phyloP scores from a whole-genome alignment of 2,888 invertebrate genomes.

The Eumerus sabulonum region DNA sequence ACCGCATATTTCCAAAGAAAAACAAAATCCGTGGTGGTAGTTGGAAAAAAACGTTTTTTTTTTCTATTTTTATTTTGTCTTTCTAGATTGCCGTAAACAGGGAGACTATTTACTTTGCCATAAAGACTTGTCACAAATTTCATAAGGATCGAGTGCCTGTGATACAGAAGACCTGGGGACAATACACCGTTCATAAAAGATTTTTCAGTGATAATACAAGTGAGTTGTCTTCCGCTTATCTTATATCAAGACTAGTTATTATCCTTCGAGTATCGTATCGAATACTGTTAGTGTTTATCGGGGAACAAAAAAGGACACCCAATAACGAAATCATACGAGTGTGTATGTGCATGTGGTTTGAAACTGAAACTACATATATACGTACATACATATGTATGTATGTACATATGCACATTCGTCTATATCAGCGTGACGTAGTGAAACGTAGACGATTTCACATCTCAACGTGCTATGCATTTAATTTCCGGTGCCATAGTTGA shows the following conservation, averaged over 20 bases:
- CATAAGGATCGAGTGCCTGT: conserved; percentile 88
- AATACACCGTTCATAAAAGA: conserved; percentile 84
- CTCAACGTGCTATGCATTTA: conserved; percentile 62
- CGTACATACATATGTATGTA: background rate
- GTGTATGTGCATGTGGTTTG: conserved; percentile 15
- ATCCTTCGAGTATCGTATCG: conserved; percentile 47
- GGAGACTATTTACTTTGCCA: conserved; percentile 82
- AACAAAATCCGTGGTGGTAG: conserved; percentile 38
- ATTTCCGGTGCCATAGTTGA: conserved; percentile 51
- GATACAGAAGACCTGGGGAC: conserved; percentile 92
- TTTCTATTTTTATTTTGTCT: conserved; percentile 28
- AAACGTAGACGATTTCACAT: conserved; percentile 27
- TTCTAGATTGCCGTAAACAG: conserved; percentile 64
- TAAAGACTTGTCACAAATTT: conserved; percentile 94
- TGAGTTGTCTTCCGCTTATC: conserved; percentile 75
- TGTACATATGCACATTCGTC: background rate
- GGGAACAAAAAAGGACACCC: conserved; percentile 14
- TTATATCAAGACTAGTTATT: conserved; percentile 52
- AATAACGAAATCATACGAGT: conserved; percentile 21
- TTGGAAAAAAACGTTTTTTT: conserved; percentile 37
- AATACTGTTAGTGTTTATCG: conserved; percentile 17
- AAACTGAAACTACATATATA: conserved; percentile 1
- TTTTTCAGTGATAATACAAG: conserved; percentile 91
- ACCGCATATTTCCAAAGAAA: conserved; percentile 23
- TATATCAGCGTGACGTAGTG: background rate